Evolutionary conservation across 1,140 invertebrate species (phyloP), one percentile per base, ranked within the genome.

Genomic region (Tetragonula clypearis): DNA sequence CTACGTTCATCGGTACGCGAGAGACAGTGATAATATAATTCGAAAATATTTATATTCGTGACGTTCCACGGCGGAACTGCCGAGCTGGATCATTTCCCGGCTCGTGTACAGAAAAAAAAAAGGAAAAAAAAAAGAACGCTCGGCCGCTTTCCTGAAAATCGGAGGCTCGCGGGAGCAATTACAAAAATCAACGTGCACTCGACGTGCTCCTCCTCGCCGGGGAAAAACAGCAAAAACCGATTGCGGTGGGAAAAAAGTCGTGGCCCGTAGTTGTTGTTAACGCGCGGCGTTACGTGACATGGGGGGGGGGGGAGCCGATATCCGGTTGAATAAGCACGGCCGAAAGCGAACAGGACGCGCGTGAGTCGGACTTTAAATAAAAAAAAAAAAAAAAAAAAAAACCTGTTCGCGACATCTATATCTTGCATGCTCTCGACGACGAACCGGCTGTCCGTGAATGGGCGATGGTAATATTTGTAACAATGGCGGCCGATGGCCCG

Each of bases 341-440:
- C 69, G 83, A 74, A 55, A 79, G 69, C 69, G 53, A 85, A 58
- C 83, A 77, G 58, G 65, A 65, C n/a, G 65, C 41, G 49, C 72
- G 30, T 62, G 86, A 82, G 75, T 76, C 5, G 80, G 84, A 41
- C 66, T 81, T 90, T 87, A 87, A 89, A 90, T 1, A 30, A 90
- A 66, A 85, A 89, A 89, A 90, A 35, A 35, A 90, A 66, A 85
- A 89, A 89, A 86, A 35, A 35, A 90, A 66, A 85, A 89, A 89
- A 86, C 88, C 85, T 85, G 88, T 90, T 85, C 83, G 82, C 78
- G 81, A 89, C 85, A 79, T 78, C 85, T 86, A 87, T 80, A 74
- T 89, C 53, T 72, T 60, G 58, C 30, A 49, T 84, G 80, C 53
- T 77, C 84, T 77, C 84, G 80, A 69, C 72, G 62, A 85, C 80